phyloP scores from a whole-genome alignment of 2,113 vertebrate species.

The Pelecanus crispus region DNA sequence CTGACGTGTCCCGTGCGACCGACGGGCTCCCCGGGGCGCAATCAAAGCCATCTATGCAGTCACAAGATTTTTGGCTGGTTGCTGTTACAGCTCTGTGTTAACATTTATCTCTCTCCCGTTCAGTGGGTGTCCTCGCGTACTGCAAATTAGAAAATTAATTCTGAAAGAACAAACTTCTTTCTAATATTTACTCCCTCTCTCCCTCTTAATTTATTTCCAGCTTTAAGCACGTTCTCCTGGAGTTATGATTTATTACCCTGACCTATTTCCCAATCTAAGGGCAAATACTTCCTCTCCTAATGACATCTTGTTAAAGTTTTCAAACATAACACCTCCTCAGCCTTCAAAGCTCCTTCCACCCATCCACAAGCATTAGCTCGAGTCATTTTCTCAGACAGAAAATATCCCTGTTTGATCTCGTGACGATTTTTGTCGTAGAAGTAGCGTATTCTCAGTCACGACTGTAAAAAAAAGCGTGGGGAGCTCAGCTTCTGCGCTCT shows the following conservation, averaged over 20 bases:
- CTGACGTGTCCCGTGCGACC: accelerated
- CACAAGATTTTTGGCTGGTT: not conserved
- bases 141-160: not conserved
- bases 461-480: not conserved
- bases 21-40: not conserved
- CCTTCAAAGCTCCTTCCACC: not conserved
- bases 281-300: slow-evolving; percentile 32
- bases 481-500: not conserved
- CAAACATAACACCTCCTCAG: not conserved
- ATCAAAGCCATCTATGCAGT: not conserved
- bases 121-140: not conserved
- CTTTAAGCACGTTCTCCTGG: not conserved
- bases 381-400: not conserved
- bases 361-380: not conserved
- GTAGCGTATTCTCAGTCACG: not conserved
- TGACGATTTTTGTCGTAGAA: not conserved
- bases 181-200: not conserved
- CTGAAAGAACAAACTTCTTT: not conserved
- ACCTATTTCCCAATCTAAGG: not conserved
- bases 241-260: not conserved
- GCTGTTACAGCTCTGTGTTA: not conserved
- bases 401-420: not conserved
- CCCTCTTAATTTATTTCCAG: not conserved
- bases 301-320: slow-evolving; percentile 3
- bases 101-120: not conserved